These are phyloP conservation scores for Pharmacophagus antenor DNA, from an alignment of 2,888 invertebrate genomes.

Conservation along the genomic window DNA sequence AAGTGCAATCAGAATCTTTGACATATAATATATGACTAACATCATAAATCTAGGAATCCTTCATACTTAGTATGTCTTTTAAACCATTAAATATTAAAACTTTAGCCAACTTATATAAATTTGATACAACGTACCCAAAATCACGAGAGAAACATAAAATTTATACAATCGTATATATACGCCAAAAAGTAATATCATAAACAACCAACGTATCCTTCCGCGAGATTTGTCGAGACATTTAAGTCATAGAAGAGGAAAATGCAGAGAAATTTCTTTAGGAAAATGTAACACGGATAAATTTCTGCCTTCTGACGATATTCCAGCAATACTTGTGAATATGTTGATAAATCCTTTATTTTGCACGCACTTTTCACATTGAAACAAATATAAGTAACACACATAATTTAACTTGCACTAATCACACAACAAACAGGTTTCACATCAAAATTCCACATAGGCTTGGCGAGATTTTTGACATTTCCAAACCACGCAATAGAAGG, in stretches of 20 bases:
- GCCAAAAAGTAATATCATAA: constrained; percentile 48
- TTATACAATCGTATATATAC: neutral
- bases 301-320: constrained; percentile 62
- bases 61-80: too few species aligned
- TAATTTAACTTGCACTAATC: constrained; percentile 32
- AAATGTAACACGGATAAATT: constrained; percentile 69
- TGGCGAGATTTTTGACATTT: constrained; percentile 25
- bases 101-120: neutral
- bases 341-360: constrained; percentile 46
- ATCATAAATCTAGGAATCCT: too few species aligned
- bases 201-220: constrained; percentile 54
- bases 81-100: too few species aligned
- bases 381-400: constrained; percentile 4
- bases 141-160: neutral
- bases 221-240: constrained; percentile 54
- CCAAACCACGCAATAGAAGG: constrained; percentile 8
- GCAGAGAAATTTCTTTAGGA: constrained; percentile 56
- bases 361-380: constrained; percentile 23
- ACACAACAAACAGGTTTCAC: constrained; percentile 32
- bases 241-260: constrained; percentile 59
- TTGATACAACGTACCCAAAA: neutral
- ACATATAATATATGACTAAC: too few species aligned
- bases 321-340: constrained; percentile 47
- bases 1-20: too few species aligned
- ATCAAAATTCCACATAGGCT: constrained; percentile 33